Percentiles rank a stretch among this genome's conserved stretches.
Conservation (phyloP, 2,113 vertebrate genomes). For the Sinocyclocheilus grahami region DNA sequence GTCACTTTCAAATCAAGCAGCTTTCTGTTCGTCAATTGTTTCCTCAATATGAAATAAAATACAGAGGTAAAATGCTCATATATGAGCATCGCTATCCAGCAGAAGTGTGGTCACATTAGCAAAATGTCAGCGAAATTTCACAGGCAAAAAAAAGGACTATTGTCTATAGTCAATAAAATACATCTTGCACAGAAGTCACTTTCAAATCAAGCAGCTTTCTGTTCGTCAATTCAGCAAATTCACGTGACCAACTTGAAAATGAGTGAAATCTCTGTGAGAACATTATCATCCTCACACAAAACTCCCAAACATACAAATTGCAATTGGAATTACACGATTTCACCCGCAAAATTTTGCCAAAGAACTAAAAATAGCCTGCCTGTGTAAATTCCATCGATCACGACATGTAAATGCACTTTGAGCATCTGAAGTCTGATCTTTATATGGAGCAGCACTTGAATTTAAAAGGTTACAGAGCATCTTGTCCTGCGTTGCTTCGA, state of each 20-base stretch:
- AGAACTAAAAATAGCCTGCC: not conserved
- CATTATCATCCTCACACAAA: no score
- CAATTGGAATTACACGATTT: no score
- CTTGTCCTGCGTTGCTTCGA: not conserved
- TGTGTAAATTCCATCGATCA: not conserved
- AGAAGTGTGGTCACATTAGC: no score
- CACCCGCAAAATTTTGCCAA: not conserved
- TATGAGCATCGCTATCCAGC: no score
- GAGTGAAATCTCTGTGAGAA: no score
- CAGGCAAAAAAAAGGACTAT: not conserved
- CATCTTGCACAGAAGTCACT: not conserved
- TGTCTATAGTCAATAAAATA: not conserved
- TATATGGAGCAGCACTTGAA: not conserved
- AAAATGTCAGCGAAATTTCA: no score
- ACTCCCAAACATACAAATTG: no score
- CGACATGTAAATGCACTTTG: not conserved
- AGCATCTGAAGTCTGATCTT: not conserved
- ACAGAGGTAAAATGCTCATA: no score
- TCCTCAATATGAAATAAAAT: no score
- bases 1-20: not conserved
- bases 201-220: not conserved
- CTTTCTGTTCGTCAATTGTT: no score
- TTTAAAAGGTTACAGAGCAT: conserved; percentile 8
- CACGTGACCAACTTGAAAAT: no score
- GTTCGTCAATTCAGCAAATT: no score